phyloP scores from a whole-genome alignment of 2,888 invertebrate species.

The Melinaea marsaeus region DNA sequence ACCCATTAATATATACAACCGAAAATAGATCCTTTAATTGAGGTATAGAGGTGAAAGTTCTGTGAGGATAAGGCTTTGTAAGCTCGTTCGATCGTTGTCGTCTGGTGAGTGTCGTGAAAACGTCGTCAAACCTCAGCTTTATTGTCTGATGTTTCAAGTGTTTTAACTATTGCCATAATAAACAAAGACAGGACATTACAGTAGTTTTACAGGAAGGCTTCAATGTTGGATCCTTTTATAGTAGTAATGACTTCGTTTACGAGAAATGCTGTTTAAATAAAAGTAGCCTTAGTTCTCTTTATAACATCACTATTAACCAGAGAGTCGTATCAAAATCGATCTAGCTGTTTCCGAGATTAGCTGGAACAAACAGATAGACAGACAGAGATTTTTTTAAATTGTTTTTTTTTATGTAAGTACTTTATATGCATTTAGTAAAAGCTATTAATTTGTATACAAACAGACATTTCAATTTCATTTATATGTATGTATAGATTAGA shows the following conservation, averaged over 20 bases:
- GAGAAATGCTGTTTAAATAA: too few relatives aligned
- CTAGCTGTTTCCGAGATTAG: too few relatives aligned
- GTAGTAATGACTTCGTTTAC: not conserved
- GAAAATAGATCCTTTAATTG: not conserved
- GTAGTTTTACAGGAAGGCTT: not conserved
- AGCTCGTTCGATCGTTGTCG: slow-evolving; percentile 13
- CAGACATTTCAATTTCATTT: too few relatives aligned
- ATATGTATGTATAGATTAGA: too few relatives aligned
- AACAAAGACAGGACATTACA: slow-evolving; percentile 11
- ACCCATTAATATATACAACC: not conserved
- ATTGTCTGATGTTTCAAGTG: slow-evolving; percentile 24
- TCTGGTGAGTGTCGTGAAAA: slow-evolving; percentile 28
- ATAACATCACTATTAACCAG: too few relatives aligned
- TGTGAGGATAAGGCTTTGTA: slow-evolving; percentile 3
- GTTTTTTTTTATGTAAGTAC: too few relatives aligned
- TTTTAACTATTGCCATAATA: slow-evolving; percentile 21
- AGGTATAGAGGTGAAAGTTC: not conserved
- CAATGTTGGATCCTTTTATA: not conserved
- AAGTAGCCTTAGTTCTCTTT: too few relatives aligned
- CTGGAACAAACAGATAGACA: too few relatives aligned
- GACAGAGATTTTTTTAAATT: too few relatives aligned
- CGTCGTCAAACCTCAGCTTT: slow-evolving; percentile 27
- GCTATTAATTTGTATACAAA: too few relatives aligned
- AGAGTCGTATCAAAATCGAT: too few relatives aligned
- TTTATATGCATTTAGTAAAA: too few relatives aligned